Evolutionary conservation across 1,140 invertebrate genomes (phyloP), one percentile per base, ranked within the genome.

Genomic region (Scaptomyza montana): DNA sequence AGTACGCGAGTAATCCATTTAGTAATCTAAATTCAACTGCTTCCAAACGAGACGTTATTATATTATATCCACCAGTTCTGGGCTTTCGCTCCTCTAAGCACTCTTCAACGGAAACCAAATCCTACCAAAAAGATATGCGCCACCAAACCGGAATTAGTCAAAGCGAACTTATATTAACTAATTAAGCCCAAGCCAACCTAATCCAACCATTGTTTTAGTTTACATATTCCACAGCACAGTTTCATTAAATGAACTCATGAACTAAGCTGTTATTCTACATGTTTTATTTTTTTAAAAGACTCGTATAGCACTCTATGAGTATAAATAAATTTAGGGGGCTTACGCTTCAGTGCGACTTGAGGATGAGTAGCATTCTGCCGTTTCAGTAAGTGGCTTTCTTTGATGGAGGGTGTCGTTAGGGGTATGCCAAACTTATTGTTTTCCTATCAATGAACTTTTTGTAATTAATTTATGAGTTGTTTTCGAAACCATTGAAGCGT

Each of bases 401-500:
- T 9, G 3, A 36, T 30, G 9, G 33, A 36, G 33, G 33, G 33
- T 45, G 25, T 66, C 49, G 49, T 81, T 65, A 69, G 30, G 73
- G 78, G 63, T 61, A 65, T 61, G 57, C 43, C 62, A 19, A 57
- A 47, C 28, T 75, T 68, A 55, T 75, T 61, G 59, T 66, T 65
- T 77, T 54, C 46, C 76, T 61, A 78, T 86, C 82, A 76, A 66
- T 78, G 53, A 78, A 76, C 70, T 69, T 69, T 75, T 78, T 28
- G 53, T 64, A 87, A 86, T 87, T 89, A 89, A 87, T 87, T 87
- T 89, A 89, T 68, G 76, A 74, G 51, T 49, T n/a, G 43, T 57
- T 63, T 49, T 12, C 16, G 39, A 4, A 41, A 7, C 21, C 53
- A 69, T 45, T 86, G 47, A 86, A 68, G 70, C 81, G 43, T 78